Percentiles rank a stretch among this genome's conserved stretches.
phyloP scores from a whole-genome alignment of 1,140 invertebrate species.

The Conopomorpha cramerella region DNA sequence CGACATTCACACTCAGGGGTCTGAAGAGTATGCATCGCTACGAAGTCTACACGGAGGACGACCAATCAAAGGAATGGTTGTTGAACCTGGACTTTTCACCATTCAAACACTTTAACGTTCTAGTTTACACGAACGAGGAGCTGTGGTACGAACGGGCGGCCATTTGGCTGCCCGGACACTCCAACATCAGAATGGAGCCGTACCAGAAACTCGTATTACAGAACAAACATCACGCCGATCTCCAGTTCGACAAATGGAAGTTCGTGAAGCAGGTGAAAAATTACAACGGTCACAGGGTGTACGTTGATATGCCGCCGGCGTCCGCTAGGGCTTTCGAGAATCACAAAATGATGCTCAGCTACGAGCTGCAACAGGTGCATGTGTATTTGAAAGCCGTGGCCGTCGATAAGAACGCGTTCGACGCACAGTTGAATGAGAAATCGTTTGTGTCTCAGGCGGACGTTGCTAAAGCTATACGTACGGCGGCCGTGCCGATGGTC shows the following conservation, averaged over 20 bases:
- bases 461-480: slow-evolving; percentile 8
- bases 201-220: slow-evolving; percentile 35
- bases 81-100: slow-evolving; percentile 28
- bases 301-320: slow-evolving; percentile 42
- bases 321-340: slow-evolving; percentile 27
- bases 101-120: slow-evolving; percentile 22
- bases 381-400: slow-evolving; percentile 37
- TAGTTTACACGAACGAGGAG: slow-evolving; percentile 39
- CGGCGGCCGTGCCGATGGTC: slow-evolving; percentile 22
- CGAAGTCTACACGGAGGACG: slow-evolving; percentile 26
- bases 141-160: slow-evolving; percentile 42
- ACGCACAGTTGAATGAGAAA: slow-evolving; percentile 23
- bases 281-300: slow-evolving; percentile 30
- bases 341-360: slow-evolving; percentile 35
- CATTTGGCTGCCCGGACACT: slow-evolving; percentile 49
- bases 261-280: slow-evolving; percentile 35
- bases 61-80: slow-evolving; percentile 28
- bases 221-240: slow-evolving; percentile 23
- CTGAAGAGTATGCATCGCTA: slow-evolving; percentile 25
- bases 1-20: slow-evolving; percentile 35
- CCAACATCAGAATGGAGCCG: slow-evolving; percentile 25
- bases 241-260: slow-evolving; percentile 46
- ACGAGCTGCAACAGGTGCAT: slow-evolving; percentile 43
- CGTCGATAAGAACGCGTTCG: slow-evolving; percentile 40
- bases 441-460: slow-evolving; percentile 10